Evolutionary conservation across 2,888 invertebrate species (phyloP), one percentile per base, ranked within the genome.

Genomic region (Trachelus troglodyta): DNA sequence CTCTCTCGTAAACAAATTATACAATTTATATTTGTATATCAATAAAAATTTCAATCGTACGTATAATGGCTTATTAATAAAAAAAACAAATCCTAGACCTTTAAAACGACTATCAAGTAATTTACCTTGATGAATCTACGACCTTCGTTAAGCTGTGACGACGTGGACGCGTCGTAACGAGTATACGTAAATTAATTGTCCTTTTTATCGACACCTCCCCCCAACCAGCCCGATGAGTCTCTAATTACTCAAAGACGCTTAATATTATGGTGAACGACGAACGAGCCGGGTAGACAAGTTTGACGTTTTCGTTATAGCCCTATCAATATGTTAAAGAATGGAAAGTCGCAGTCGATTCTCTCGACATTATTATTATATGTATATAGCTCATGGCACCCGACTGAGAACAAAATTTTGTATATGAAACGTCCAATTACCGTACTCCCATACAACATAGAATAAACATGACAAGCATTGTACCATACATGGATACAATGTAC

Each of bases 191-290:
- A 74, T 74, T 74, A 74, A 33, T 74, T 34, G 74, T 35, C 35
- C 35, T 74, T 34, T 34, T 35, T 35, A n/a, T 35, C 23, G 74
- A 74, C 74, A 11, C 34, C 74, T 4, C 30, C 23, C 11, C 34
- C 9, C 34, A 3, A 2, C 34, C 33, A 3, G 0, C 71, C 74
- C 4, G 23, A 35, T 35, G 23, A 34, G 34, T 74, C 23, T 4
- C n/a, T 74, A 74, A 74, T 74, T 74, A 74, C 23, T 74, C 74
- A 74, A 74, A 74, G 74, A 74, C 35, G 34, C 74, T 74, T 71
- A 56, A 56, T 23, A 56, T 56, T 56, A 33, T 23, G 1, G 33
- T 34, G 71, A 23, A 34, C 33, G 71, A 71, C 23, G 71, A 71
- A 71, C 33, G 12, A 31, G 2, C 31, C 31, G 31, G 31, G 0